phyloP scores from a whole-genome alignment of 1,140 invertebrate genomes.

The Apis cerana region DNA sequence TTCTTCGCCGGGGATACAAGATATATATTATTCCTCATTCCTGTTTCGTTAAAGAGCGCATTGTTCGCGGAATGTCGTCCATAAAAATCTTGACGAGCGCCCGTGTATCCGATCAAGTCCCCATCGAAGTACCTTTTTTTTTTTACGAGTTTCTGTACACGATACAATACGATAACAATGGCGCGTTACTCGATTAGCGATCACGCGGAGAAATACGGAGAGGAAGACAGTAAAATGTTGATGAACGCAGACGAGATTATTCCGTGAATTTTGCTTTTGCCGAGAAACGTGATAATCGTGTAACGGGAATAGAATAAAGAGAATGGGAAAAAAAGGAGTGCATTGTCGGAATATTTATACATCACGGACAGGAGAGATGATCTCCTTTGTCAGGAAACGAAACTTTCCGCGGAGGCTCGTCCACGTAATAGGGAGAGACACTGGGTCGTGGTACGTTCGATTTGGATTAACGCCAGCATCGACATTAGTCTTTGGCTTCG shows the following conservation, averaged over 20 bases:
- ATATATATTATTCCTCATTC: conserved; percentile 55
- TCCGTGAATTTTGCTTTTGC: not conserved
- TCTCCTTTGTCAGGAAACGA: conserved; percentile 16
- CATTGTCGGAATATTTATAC: conserved; percentile 19
- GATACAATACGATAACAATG: not conserved
- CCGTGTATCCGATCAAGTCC: not conserved
- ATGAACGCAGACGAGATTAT: not conserved
- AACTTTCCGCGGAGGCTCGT: conserved; percentile 2
- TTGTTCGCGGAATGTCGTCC: not conserved
- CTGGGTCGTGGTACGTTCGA: conserved; percentile 51
- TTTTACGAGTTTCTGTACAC: not conserved
- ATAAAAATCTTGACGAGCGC: conserved; percentile 1
- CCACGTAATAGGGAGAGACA: conserved; percentile 49
- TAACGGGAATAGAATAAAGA: not conserved
- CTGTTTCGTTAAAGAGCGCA: conserved; percentile 32
- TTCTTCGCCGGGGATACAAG: conserved; percentile 12
- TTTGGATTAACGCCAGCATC: conserved; percentile 69
- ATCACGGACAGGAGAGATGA: not conserved
- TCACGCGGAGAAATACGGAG: not conserved
- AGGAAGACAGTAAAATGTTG: too few relatives aligned
- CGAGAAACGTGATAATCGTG: too few relatives aligned
- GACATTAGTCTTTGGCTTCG: conserved; percentile 70
- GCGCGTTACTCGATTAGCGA: not conserved
- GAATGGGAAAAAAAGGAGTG: not conserved
- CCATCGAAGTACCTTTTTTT: not conserved